Evolutionary conservation across 2,113 vertebrate species (phyloP), one percentile per base, ranked within the genome.

Genomic region (Bostrychus sinensis): DNA sequence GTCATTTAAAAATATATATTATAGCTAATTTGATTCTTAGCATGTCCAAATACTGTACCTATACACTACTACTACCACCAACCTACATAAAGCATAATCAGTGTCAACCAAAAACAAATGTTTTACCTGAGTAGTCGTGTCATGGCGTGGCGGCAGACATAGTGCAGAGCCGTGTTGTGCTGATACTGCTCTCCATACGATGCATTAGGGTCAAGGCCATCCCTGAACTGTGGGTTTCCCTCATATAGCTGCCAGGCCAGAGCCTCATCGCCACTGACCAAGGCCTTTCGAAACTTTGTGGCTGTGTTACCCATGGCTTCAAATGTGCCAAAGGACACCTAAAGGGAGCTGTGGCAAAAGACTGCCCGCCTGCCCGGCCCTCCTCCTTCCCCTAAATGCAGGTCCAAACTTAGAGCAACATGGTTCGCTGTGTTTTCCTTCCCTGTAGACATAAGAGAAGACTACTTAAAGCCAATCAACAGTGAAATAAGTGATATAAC

Each of bases 111-210:
- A n/a, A n/a, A n/a, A n/a, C n/a, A n/a, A n/a, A n/a, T n/a, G n/a
- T n/a, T 48, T 93, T 80, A 98, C 97, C 96, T 95, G 85, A 99
- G 90, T 75, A 99, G 94, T 64, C 95, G 95, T 17, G 93, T 95
- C 97, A 99, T 99, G 79, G 96, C 96, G 70, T 99, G 95, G 77
- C 95, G 92, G 70, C 96, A 94, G 83, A 95, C 96, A 37, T 99
- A 99, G 88, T 99, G 97, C 72, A 99, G 93, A 0, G 97, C 91
- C 62, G 97, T 99, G 81, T 99, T 99, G 89, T 98, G 97, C 90
- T 98, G 96, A 86, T 99, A 99, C 2, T 95, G 95, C 78, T 99
- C 97, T 75, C 97, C 97, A 23, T 99, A 99, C 7, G 97, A 98
- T 65, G 94, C 95, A 77, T 99, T 99, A 66, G 97, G 97, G 90